phyloP scores from a whole-genome alignment of 1,140 invertebrate genomes.

The Steinernema khuongi region DNA sequence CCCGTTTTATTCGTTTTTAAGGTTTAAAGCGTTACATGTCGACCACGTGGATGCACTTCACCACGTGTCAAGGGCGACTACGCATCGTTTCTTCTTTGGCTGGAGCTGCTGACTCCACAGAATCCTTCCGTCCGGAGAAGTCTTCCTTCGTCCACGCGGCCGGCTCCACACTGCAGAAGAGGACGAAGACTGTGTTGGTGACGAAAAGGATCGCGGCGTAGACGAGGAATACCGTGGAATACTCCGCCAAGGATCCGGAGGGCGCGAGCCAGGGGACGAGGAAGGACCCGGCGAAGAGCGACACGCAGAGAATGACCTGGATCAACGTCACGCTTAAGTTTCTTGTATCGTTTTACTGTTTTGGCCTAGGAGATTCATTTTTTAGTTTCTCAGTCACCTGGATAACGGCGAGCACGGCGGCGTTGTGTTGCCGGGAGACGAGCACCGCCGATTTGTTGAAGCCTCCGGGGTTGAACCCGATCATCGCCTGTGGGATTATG shows the following conservation, averaged over 20 bases:
- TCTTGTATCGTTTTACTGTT: too few relatives aligned
- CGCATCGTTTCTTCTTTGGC: too few relatives aligned
- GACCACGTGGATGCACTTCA: too few relatives aligned
- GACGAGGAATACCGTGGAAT: conserved; percentile 30
- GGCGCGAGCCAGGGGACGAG: conserved; percentile 41
- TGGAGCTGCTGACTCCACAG: too few relatives aligned
- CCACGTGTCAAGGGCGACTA: too few relatives aligned
- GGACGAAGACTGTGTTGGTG: conserved; percentile 35
- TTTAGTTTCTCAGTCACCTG: too few relatives aligned
- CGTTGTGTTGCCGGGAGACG: conserved; percentile 33
- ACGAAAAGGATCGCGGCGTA: conserved; percentile 15
- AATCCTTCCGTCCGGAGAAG: too few relatives aligned
- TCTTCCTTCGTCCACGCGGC: conserved; percentile 10
- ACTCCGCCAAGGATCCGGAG: conserved; percentile 33
- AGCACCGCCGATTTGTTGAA: conserved; percentile 37
- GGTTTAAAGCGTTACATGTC: too few relatives aligned
- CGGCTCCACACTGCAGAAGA: not conserved
- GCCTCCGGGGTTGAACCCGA: conserved; percentile 42
- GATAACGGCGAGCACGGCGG: conserved; percentile 40
- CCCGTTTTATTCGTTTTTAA: too few relatives aligned
- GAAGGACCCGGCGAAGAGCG: conserved; percentile 37
- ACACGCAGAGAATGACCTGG: conserved; percentile 25
- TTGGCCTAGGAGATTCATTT: too few relatives aligned
- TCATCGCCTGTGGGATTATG: conserved; percentile 26
- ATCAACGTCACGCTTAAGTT: too few relatives aligned